Evolutionary conservation across 2,113 vertebrate species (phyloP).

Genomic region (Hemicordylus capensis): DNA sequence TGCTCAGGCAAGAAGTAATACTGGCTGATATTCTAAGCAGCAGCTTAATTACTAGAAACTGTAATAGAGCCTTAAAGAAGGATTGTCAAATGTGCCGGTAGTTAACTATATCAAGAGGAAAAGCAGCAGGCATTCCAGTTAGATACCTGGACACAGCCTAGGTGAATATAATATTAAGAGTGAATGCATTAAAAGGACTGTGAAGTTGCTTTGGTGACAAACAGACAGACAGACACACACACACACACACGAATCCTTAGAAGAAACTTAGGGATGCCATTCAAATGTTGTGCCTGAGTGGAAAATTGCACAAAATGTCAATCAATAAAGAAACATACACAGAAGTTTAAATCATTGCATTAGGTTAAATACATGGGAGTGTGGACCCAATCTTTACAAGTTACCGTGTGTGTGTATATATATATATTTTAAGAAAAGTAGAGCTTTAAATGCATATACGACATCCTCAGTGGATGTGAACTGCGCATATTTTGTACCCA

Average conservation of each 20-base stretch:
- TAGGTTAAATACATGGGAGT: neutral
- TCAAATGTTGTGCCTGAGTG: neutral
- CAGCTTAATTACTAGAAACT: constrained; percentile 13
- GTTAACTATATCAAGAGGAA: constrained; percentile 18
- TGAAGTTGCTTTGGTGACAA: neutral
- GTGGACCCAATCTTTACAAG: neutral
- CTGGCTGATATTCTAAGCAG: constrained; percentile 12
- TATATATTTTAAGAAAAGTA: neutral
- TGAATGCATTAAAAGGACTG: neutral
- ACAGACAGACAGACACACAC: too few species aligned
- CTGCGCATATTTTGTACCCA: too few species aligned
- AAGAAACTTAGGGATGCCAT: neutral
- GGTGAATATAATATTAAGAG: constrained; percentile 8
- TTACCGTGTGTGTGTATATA: neutral
- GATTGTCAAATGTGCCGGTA: constrained; percentile 12
- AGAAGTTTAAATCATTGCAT: neutral
- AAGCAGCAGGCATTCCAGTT: constrained; percentile 13
- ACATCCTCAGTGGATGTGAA: too few species aligned
- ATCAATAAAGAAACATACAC: neutral
- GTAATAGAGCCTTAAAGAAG: constrained; percentile 19
- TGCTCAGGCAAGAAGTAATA: constrained; percentile 21
- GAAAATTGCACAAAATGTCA: neutral
- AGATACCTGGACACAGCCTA: neutral
- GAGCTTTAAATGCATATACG: neutral
- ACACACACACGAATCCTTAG: too few species aligned